Evolutionary conservation across 2,888 invertebrate species (phyloP), one percentile per base, ranked within the genome.

Genomic region (Eupithecia tripunctaria): DNA sequence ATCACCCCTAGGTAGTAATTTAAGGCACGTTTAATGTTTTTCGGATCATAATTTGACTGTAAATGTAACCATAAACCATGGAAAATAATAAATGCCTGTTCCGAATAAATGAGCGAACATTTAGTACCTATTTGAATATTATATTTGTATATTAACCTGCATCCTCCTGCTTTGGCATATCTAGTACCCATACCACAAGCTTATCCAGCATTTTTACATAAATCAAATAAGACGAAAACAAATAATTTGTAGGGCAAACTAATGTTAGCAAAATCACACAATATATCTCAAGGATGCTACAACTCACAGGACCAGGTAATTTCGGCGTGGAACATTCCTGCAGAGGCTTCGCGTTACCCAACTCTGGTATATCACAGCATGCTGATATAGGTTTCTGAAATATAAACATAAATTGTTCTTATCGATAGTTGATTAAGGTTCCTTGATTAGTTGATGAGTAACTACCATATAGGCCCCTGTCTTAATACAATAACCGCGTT

Each of bases 311-410:
- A 2, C 92, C 93, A 6, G 84, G 77, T 27, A 86, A 70, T 74
- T 90, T 91, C 7, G 89, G 89, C 47, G 87, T 86, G 0, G 93
- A 91, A 71, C 94, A 94, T 73, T 90, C 89, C 0, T 78, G 66
- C 18, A 94, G 76, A 47, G 85, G 86, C 67, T 89, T 87, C 0
- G 82, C 56, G n/a, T 90, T 88, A 3, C 92, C 93, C 12, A 94
- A 71, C 73, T 94, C 94, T 18, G 94, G 94, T 59, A 94, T 94
- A 72, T 93, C 91, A 73, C 94, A 94, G 77, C 94, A 94, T 18
- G 88, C 88, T 70, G 94, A 94, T 75, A 94, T 83, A 0, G 94
- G 94, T 88, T 94, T 94, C 94, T 94, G 85, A 63, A 88, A 87
- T 15, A 15, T 5, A 5, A 41, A 41, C 15, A 5, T 15, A 15